Conservation (phyloP, 2,797 vertebrate genomes). For the Phalanger gymnotis region DNA sequence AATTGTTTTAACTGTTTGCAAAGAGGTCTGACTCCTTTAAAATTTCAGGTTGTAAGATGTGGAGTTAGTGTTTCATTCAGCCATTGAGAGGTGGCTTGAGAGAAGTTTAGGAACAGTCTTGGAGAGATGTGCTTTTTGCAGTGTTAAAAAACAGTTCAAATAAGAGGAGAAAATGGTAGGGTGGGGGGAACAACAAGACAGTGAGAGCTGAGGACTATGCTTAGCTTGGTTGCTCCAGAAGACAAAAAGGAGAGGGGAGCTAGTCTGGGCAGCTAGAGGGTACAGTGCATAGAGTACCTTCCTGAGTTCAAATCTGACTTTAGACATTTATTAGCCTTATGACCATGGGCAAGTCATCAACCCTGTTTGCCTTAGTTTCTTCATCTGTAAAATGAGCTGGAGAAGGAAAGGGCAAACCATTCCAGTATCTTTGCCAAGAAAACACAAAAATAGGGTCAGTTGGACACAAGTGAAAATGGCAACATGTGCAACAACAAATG, state of each 20-base stretch:
- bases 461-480: background rate
- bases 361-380: background rate
- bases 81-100: background rate
- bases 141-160: background rate
- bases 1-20: background rate
- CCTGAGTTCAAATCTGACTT: background rate
- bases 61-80: background rate
- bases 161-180: background rate
- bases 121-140: background rate
- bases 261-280: too few relatives aligned
- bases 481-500: background rate
- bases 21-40: background rate
- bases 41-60: background rate
- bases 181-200: background rate
- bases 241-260: background rate
- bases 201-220: background rate
- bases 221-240: background rate
- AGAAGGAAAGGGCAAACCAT: background rate
- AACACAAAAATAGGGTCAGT: background rate
- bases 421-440: background rate
- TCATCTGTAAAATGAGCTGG: background rate
- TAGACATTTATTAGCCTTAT: background rate
- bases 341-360: background rate
- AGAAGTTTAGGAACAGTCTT: background rate
- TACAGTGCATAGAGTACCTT: background rate